Percentiles rank a stretch among this genome's conserved stretches.
These are phyloP conservation scores for Yponomeuta evonymella DNA, from an alignment of 2,888 invertebrate species.

Conservation along the genomic window DNA sequence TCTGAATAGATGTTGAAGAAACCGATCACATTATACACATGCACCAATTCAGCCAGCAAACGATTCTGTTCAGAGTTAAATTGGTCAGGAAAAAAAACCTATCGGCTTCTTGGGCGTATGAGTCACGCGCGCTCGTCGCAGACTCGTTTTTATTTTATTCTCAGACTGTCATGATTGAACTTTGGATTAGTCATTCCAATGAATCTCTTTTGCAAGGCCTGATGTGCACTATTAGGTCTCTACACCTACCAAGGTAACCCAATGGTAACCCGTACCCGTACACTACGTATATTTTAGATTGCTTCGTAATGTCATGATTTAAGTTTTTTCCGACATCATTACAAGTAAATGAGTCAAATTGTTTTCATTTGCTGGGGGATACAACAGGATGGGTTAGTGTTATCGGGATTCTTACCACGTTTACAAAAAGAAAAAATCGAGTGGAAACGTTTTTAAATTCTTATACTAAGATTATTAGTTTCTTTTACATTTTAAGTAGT, in stretches of 20 bases:
- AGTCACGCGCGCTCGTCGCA: slow-evolving; percentile 35
- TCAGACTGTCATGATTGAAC: slow-evolving; percentile 8
- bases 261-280: neutral
- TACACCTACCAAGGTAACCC: neutral
- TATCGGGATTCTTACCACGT: too few species aligned
- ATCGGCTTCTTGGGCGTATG: slow-evolving; percentile 39
- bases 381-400: too few species aligned
- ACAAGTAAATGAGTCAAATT: too few species aligned
- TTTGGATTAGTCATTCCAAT: neutral
- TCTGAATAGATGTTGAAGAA: neutral
- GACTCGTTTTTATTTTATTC: slow-evolving; percentile 8
- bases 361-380: too few species aligned
- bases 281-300: too few species aligned
- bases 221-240: neutral
- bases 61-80: slow-evolving; percentile 24
- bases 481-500: too few species aligned
- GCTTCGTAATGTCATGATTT: too few species aligned
- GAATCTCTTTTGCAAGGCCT: neutral
- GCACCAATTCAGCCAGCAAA: slow-evolving; percentile 19
- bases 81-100: slow-evolving; percentile 52
- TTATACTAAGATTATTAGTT: too few species aligned
- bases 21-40: slow-evolving; percentile 18
- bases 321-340: too few species aligned
- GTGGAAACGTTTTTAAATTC: too few species aligned
- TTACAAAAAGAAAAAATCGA: too few species aligned